A percentile compares a stretch with the other conserved stretches of the same genome.
These are phyloP conservation scores for Mobula hypostoma DNA, from an alignment of 2,113 vertebrate species.

Conservation along the genomic window DNA sequence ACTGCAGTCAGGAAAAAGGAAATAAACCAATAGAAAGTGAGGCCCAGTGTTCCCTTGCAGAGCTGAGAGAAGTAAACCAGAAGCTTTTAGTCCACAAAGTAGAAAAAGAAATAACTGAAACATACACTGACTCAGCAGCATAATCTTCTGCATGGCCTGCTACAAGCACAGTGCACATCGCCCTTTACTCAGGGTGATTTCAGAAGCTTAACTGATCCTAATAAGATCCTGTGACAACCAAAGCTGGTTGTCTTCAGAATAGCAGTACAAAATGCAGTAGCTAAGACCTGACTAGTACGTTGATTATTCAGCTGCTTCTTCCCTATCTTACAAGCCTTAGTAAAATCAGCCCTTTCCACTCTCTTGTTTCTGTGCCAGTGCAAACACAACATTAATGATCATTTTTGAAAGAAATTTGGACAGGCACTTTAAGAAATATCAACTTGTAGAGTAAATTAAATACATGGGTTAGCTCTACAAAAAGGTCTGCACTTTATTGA, in stretches of 20 bases:
- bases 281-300: background rate
- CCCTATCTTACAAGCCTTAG: background rate
- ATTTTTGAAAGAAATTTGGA: too few relatives aligned
- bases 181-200: background rate
- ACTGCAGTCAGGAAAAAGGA: background rate
- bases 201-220: background rate
- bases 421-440: too few relatives aligned
- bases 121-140: background rate
- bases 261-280: background rate
- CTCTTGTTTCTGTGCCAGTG: background rate
- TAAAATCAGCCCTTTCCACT: background rate
- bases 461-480: too few relatives aligned
- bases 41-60: background rate
- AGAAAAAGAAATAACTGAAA: background rate
- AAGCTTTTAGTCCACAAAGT: background rate
- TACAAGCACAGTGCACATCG: background rate
- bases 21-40: background rate
- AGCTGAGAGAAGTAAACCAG: background rate
- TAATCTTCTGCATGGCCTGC: background rate
- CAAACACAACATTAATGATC: too few relatives aligned
- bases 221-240: background rate
- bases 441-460: too few relatives aligned
- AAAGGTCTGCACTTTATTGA: too few relatives aligned
- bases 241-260: background rate
- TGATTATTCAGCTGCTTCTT: background rate